A percentile compares a stretch with the other conserved stretches of the same genome.
These are phyloP conservation scores for Lutjanus argentimaculatus DNA, from an alignment of 2,797 vertebrate genomes.

Conservation along the genomic window DNA sequence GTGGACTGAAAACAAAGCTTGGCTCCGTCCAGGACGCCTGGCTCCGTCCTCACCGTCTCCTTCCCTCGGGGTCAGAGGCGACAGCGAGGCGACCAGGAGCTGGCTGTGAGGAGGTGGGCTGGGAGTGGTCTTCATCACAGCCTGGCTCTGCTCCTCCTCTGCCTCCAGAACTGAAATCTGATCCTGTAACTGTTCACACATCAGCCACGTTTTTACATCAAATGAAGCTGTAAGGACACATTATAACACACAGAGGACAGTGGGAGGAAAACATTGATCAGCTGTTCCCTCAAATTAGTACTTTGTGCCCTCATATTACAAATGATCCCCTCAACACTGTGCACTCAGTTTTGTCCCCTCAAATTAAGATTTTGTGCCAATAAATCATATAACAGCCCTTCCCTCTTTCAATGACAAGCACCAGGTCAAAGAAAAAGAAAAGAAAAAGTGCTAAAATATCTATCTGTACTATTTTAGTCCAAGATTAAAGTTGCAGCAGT, in stretches of 20 bases:
- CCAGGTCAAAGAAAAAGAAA: no score
- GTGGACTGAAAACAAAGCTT: slow-evolving; percentile 69
- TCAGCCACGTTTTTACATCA: slow-evolving; percentile 23
- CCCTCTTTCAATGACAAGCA: no score
- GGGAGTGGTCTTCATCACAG: slow-evolving; percentile 38
- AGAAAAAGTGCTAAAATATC: no score
- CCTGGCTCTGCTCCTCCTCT: slow-evolving; percentile 39
- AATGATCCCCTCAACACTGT: no score
- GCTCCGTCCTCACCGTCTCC: slow-evolving; percentile 35
- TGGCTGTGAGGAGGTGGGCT: slow-evolving; percentile 35
- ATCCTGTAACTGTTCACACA: slow-evolving; percentile 45
- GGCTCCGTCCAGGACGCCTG: slow-evolving; percentile 58
- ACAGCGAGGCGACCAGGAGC: slow-evolving; percentile 28
- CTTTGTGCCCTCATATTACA: neutral
- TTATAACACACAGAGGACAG: neutral
- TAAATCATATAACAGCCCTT: no score
- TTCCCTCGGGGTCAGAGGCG: slow-evolving; percentile 47
- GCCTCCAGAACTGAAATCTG: slow-evolving; percentile 68
- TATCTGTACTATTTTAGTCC: no score
- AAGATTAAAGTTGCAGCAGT: no score
- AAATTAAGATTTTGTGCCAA: no score
- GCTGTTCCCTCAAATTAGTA: neutral
- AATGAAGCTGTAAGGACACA: neutral
- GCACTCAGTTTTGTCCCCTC: no score
- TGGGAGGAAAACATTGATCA: neutral